Evolutionary conservation across 2,888 invertebrate species (phyloP).

Genomic region (Nipponacmea schrenckii): DNA sequence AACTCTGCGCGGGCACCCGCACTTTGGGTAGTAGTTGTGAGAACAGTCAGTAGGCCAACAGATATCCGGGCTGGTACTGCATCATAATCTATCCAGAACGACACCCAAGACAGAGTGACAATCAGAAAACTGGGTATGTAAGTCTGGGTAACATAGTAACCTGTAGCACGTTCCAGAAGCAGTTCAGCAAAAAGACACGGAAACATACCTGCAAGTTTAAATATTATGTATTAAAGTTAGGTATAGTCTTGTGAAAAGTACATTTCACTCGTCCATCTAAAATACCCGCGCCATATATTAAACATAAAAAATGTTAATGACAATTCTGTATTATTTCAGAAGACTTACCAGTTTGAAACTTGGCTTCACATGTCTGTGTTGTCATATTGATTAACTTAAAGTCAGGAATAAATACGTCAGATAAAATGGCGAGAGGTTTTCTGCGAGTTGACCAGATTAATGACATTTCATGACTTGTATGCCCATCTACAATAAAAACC

Average conservation of each 20-base stretch:
- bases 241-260: conserved; percentile 16
- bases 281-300: background rate
- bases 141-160: conserved; percentile 38
- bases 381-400: too few relatives aligned
- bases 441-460: too few relatives aligned
- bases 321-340: too few relatives aligned
- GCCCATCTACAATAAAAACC: conserved; percentile 22
- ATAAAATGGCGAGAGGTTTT: background rate
- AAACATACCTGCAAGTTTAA: conserved; percentile 24
- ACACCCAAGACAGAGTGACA: conserved; percentile 39
- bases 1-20: conserved; percentile 35
- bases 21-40: conserved; percentile 43
- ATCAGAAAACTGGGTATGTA: conserved; percentile 40
- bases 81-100: conserved; percentile 38
- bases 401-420: too few relatives aligned
- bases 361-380: too few relatives aligned
- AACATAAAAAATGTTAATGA: conserved; percentile 15
- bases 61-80: conserved; percentile 38
- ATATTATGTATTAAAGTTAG: conserved; percentile 10
- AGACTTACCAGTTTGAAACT: too few relatives aligned
- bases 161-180: conserved; percentile 29
- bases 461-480: conserved; percentile 12
- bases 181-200: conserved; percentile 36
- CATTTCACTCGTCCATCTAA: background rate
- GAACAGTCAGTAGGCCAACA: conserved; percentile 39